Base-by-base conservation (phyloP, 2,888 invertebrate species). In the Philereme transversata region DNA sequence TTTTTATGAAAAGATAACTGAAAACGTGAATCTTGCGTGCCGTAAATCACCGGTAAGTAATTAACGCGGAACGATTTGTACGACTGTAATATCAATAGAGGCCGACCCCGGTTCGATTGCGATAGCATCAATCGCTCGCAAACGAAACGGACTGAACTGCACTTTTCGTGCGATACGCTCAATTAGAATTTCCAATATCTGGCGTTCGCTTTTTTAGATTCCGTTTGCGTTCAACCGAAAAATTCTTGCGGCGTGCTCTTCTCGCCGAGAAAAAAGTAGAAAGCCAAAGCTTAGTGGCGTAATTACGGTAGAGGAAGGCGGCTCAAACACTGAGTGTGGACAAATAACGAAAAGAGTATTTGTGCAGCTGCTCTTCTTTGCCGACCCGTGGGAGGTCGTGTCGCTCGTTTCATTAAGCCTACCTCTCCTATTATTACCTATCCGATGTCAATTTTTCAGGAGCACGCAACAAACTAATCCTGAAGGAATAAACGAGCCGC, bases 291-390 rank as follows among this genome's bases (percentile, higher is more conserved):
- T 85, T 83, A 83, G 82, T 81, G 81, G 79, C 75, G 81, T 84
- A 84, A 87, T 86, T 85, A 85, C 82, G 80, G 81, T 72, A 76
- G 70, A 77, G 77, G 72, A 73, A 81, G 81, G 80, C 75, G 73
- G 79, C 81, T 83, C 79, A 80, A 84, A 83, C 78, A 81, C 77
- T 75, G 80, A 80, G 79, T 81, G 81, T 83, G 79, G 81, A 85
- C 86, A 88, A 88, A 88, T 82, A 86, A 82, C 80, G 81, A 79
- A 81, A 77, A 78, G 82, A 83, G 83, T 87, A 78, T 87, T 88
- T 86, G 84, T 82, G 79, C 87, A 88, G 88, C 86, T 88, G 87
- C 74, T 82, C 75, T 69, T 70, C 67, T 70, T 68, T 70, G 59
- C 73, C 69, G 67, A 67, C 66, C 66, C 64, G 71, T 63, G 75